Percentiles rank a stretch among this genome's conserved stretches.
phyloP scores from a whole-genome alignment of 2,797 vertebrate species.

The Hypotaenidia philippensis region DNA sequence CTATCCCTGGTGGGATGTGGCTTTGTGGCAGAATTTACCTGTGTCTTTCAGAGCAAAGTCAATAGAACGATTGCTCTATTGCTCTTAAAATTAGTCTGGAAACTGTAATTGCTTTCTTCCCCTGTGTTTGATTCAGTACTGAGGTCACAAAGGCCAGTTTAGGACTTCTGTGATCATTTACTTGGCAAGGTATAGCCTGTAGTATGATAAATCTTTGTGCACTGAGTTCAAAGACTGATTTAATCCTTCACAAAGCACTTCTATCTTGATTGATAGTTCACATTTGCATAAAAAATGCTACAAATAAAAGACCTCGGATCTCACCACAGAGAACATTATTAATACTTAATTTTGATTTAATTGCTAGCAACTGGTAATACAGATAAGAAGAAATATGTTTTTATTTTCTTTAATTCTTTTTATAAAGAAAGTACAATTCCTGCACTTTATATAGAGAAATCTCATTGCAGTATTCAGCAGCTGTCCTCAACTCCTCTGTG shows the following conservation, averaged over 20 bases:
- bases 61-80: not conserved
- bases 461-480: not conserved
- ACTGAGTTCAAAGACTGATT: not conserved
- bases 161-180: too few species aligned
- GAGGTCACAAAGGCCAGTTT: too few species aligned
- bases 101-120: not conserved
- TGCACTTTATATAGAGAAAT: not conserved
- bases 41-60: not conserved
- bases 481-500: not conserved
- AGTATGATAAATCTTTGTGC: not conserved
- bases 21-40: not conserved
- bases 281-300: not conserved
- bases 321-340: not conserved
- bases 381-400: not conserved
- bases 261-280: not conserved
- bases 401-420: slow-evolving; percentile 1
- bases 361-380: not conserved
- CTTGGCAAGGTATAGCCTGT: not conserved
- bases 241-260: not conserved
- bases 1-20: not conserved
- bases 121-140: too few species aligned
- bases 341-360: not conserved
- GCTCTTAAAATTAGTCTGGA: not conserved
- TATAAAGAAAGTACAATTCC: not conserved
- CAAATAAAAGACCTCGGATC: not conserved